Base-by-base conservation (phyloP, 2,113 vertebrate genomes). In the Mugil cephalus region DNA sequence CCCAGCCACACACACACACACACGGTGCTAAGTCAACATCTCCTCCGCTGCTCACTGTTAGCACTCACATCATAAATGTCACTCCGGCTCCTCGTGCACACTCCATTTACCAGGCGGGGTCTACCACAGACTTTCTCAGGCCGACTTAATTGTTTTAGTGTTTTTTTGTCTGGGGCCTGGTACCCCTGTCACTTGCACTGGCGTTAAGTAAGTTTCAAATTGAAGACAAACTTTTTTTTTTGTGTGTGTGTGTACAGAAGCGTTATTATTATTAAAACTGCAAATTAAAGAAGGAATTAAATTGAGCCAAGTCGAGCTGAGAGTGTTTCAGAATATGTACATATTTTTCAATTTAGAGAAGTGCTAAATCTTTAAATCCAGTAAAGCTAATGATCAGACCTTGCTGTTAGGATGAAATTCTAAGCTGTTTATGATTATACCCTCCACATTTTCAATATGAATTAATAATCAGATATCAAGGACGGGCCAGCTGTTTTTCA, bases 11-110 rank as follows among this genome's bases (percentile, higher is more conserved):
- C 75, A 64, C 79, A 39, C 53, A 64, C 79, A 61, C 76, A 53
- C 76, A 30, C 40, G 15, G 77, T 36, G 71, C 62, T 73, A 81
- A 85, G 80, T 85, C 84, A 88, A 87, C 77, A 82, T 85, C 70
- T 69, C 69, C 58, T 43, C 68, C 12, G 5, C 90, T 91, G 91
- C 83, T 86, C 87, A 85, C 75, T 88, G 84, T 91, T 84, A 77
- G 80, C 77, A 47, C 83, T 74, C 92, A 90, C 91, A 46, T 90
- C 88, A 84, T 93, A 92, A 93, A 93, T 89, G 92, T 92, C 92
- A 93, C 77, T 71, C 87, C 60, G 47, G 85, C 79, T 74, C 80
- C 79, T 79, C 76, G 64, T 54, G 46, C 73, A 21, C 80, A 64
- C 79, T 79, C 69, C 54, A 72, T 80, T 78, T 77, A 79, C 36